A percentile compares a stretch with the other conserved stretches of the same genome.
Conservation (phyloP, 2,113 vertebrate genomes). For the Marmota flaviventris region DNA sequence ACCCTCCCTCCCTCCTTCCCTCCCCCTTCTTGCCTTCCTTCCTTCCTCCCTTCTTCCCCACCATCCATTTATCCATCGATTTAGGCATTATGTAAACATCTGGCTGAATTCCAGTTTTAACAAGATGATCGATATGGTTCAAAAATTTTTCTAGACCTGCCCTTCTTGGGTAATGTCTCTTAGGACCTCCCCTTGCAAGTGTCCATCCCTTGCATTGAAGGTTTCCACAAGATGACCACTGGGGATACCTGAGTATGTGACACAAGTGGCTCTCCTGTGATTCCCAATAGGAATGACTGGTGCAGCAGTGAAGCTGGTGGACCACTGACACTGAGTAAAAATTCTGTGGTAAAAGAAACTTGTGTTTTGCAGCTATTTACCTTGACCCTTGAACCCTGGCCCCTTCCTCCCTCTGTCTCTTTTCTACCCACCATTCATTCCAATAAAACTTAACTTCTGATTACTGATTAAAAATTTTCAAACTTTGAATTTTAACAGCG, state of each 20-base stretch:
- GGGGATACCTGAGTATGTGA: neutral
- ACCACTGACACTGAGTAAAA: neutral
- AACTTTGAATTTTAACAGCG: conserved; percentile 28
- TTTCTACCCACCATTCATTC: neutral
- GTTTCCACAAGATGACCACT: neutral
- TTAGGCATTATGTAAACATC: neutral
- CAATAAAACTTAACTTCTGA: neutral
- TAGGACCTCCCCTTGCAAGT: neutral
- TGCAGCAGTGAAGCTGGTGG: neutral
- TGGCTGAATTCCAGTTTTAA: conserved; percentile 20
- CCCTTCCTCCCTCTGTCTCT: neutral
- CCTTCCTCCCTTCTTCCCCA: no score
- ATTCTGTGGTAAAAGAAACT: neutral
- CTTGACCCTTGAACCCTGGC: neutral
- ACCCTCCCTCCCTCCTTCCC: neutral
- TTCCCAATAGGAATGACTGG: neutral
- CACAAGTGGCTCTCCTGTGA: neutral
- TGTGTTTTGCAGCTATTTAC: neutral
- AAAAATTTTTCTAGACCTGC: neutral
- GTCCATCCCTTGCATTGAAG: neutral
- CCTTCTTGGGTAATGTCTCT: neutral
- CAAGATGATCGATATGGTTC: neutral
- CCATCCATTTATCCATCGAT: neutral
- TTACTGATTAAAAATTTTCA: neutral
- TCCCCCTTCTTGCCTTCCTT: neutral